These are phyloP conservation scores for Eupithecia abbreviata DNA, from an alignment of 2,888 invertebrate genomes.

Conservation along the genomic window DNA sequence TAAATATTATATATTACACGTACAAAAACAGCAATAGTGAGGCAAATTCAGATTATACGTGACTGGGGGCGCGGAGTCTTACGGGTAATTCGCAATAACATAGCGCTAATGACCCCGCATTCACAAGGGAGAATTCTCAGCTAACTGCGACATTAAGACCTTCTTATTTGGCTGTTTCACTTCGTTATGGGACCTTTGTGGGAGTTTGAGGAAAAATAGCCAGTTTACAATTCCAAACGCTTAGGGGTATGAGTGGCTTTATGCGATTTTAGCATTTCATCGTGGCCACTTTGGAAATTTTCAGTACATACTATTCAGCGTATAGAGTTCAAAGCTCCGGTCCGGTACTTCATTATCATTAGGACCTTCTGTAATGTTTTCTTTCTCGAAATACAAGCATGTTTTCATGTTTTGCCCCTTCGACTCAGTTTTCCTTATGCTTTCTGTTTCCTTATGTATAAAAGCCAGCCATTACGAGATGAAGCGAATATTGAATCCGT, in stretches of 20 bases:
- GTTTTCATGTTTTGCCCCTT: constrained; percentile 18
- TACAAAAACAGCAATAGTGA: constrained; percentile 58
- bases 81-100: constrained; percentile 78
- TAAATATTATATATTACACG: constrained; percentile 29
- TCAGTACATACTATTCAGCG: constrained; percentile 7
- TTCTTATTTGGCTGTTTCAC: constrained; percentile 81
- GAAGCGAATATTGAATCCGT: constrained; percentile 60
- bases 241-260: constrained; percentile 34
- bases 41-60: constrained; percentile 75
- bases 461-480: constrained; percentile 62
- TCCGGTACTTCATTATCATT: constrained; percentile 22
- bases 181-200: constrained; percentile 78
- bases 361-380: constrained; percentile 15
- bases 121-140: constrained; percentile 77
- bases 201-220: constrained; percentile 64
- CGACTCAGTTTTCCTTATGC: constrained; percentile 20
- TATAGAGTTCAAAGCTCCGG: constrained; percentile 13
- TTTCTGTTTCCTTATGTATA: constrained; percentile 43
- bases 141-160: constrained; percentile 81
- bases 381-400: constrained; percentile 18
- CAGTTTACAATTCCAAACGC: constrained; percentile 53
- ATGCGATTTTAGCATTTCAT: constrained; percentile 30
- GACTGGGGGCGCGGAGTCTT: constrained; percentile 62
- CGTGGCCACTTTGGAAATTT: constrained; percentile 33
- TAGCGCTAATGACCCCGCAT: constrained; percentile 79